Evolutionary conservation across 2,797 vertebrate species (phyloP).

Genomic region (Anguilla pacifica): DNA sequence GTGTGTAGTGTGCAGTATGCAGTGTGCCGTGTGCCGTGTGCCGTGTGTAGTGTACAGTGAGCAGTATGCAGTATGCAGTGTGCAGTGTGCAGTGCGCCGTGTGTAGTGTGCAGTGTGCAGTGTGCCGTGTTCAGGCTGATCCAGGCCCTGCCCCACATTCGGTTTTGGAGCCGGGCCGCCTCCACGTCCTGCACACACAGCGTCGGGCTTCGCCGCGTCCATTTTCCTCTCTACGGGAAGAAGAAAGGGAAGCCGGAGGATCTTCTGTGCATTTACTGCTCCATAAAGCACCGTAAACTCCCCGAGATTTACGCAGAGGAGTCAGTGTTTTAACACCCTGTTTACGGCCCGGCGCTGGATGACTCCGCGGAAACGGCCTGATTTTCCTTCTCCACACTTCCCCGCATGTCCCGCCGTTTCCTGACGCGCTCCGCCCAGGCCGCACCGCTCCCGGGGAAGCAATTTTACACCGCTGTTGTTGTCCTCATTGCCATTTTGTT

Average conservation of each 20-base stretch:
- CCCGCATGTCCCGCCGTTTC: not conserved
- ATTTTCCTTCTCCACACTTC: not conserved
- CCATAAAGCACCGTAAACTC: not conserved
- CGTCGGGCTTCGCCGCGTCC: not conserved
- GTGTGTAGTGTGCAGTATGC: too few relatives aligned
- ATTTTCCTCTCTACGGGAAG: not conserved
- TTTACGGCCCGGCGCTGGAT: not conserved
- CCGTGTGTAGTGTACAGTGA: too few relatives aligned
- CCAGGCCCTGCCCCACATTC: too few relatives aligned
- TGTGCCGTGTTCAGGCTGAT: too few relatives aligned
- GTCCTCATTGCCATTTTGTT: not conserved
- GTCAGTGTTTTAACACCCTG: not conserved
- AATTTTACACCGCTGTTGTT: not conserved
- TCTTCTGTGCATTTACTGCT: not conserved
- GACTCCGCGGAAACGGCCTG: not conserved
- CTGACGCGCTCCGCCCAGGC: not conserved
- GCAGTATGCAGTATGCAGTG: too few relatives aligned
- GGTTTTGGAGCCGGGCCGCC: too few relatives aligned
- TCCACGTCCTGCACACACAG: not conserved
- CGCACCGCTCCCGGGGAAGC: not conserved
- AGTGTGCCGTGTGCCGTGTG: too few relatives aligned
- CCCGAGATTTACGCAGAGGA: not conserved
- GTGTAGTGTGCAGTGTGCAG: too few relatives aligned
- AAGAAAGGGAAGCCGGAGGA: not conserved
- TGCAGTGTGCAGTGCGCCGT: too few relatives aligned